Evolutionary conservation across 2,888 invertebrate genomes (phyloP), one percentile per base, ranked within the genome.

Genomic region (Acleris sparsana): DNA sequence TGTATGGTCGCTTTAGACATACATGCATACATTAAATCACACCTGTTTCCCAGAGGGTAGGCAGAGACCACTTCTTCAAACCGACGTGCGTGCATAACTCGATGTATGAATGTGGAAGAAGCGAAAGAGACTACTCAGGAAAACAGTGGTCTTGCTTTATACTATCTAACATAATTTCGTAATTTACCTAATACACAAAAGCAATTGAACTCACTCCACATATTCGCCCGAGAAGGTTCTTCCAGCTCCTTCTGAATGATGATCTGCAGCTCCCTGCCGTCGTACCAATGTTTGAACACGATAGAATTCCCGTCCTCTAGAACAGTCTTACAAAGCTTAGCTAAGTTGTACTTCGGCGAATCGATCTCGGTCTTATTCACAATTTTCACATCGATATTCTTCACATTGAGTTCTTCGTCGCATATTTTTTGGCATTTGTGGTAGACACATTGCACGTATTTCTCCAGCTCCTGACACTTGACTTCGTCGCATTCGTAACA

Each of bases 401-500:
- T 60, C 2, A 76, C 75, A 6, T 77, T 78, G 55, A 72, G 75
- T 61, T 73, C 64, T 7, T 69, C 39, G 11, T 86, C 83, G 52
- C 90, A 91, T 11, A 67, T 55, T 0, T 70, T 67, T 72, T 80
- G 79, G 5, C 73, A 72, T 11, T 77, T 68, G 5, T 72, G 62
- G 62, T 77, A 76, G 49, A 80, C 80, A 55, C 97, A 97, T 77
- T 95, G 93, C 0, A 96, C 96, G 77, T 96, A 97, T 39, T 93
- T 92, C 73, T 94, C 93, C 65, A 96, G 93, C 70, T 95, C 94
- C 60, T 94, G 93, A 81, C 97, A 97, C 71, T 94, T 93, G 71
- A 93, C 87, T 2, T 93, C 93, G 0, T 94, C 93, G 75, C 96
- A 96, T 0, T 95, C 94, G 0, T 95, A 94, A 75, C 97, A 97